Evolutionary conservation across 2,888 invertebrate genomes (phyloP), one percentile per base, ranked within the genome.

Genomic region (Mesochorus sp.): DNA sequence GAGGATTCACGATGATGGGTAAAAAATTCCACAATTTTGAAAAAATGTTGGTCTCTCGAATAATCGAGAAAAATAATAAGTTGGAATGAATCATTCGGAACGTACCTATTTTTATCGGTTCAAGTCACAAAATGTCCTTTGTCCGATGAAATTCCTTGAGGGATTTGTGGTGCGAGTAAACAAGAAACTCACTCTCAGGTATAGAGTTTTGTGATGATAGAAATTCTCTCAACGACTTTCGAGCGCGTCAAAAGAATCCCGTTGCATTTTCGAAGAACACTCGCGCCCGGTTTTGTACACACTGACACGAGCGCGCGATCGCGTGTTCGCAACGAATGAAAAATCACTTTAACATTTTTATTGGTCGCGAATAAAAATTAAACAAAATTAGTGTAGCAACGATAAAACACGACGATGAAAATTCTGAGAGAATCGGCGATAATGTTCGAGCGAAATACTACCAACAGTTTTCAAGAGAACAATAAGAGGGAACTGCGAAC

Each of bases 241-340:
- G 49, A 51, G 62, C 67, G 68, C 68, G 62, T 70, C 57, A 51
- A 57, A 49, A 51, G 57, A 74, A 68, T 78, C 28, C 73, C 70
- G 78, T 74, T 74, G 78, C 78, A 78, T 78, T 70, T 78, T 78
- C 37, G 51, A n/a, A n/a, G 28, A 61, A 26, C 55, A 49, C 55
- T 67, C 42, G 49, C 47, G 57, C 19, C n/a, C n/a, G n/a, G n/a
- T n/a, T n/a, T n/a, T n/a, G n/a, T n/a, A n/a, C n/a, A n/a, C n/a
- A n/a, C n/a, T n/a, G n/a, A n/a, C n/a, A n/a, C n/a, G n/a, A n/a
- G 28, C 14, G 26, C 28, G 61, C 61, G 39, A n/a, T n/a, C 37
- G 31, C 24, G 28, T 10, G 31, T 31, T 12, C 39, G 49, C 12
- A 19, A 34, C 47, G 47, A 26, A 2, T 49, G 49, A 24, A 24